Conservation (phyloP, 2,113 vertebrate genomes). For the Struthidea cinerea region DNA sequence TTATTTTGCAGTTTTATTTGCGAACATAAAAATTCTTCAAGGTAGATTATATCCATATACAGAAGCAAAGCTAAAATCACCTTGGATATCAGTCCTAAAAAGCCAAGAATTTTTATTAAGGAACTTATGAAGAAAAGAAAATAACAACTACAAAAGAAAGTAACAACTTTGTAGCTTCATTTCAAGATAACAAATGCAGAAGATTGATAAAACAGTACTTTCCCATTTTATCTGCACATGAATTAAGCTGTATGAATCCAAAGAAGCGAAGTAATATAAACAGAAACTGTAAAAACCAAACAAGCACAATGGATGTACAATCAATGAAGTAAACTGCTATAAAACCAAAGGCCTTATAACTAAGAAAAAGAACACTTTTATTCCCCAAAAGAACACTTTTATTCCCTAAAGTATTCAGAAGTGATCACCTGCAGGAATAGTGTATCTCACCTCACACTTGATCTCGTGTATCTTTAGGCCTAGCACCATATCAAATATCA, state of each 20-base stretch:
- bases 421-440: background rate
- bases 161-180: background rate
- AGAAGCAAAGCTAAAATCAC: background rate
- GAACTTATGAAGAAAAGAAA: background rate
- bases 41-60: background rate
- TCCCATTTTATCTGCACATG: background rate
- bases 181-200: background rate
- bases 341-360: background rate
- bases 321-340: background rate
- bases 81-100: background rate
- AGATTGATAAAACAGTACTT: background rate
- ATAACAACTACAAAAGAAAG: no score
- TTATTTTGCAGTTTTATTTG: background rate
- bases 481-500: background rate
- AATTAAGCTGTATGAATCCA: background rate
- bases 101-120: background rate
- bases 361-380: background rate
- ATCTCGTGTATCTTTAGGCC: rapidly evolving
- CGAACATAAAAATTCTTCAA: background rate
- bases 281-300: background rate
- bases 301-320: background rate
- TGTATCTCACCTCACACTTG: background rate
- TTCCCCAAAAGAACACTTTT: background rate
- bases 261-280: background rate
- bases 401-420: background rate